Evolutionary conservation across 2,113 vertebrate genomes (phyloP).

Genomic region (Nicator chloris): DNA sequence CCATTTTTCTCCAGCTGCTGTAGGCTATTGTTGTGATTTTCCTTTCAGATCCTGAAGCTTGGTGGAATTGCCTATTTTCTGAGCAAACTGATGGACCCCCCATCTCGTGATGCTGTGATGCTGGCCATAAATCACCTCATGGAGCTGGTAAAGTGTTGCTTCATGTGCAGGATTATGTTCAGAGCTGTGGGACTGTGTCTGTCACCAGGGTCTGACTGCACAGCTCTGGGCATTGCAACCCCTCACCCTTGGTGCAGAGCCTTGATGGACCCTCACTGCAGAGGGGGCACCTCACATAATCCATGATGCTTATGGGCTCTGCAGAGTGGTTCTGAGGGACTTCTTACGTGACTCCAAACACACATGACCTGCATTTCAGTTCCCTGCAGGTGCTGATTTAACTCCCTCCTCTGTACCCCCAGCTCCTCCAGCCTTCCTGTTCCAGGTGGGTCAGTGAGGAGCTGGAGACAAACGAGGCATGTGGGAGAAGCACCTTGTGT

Average conservation of each 20-base stretch:
- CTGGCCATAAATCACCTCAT: slow-evolving; percentile 90
- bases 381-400: background rate
- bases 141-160: slow-evolving; percentile 82
- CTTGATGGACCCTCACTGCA: background rate
- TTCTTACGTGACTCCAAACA: background rate
- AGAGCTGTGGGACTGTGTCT: background rate
- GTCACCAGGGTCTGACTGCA: background rate
- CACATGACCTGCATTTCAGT: fast-evolving
- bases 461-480: background rate
- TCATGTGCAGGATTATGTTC: background rate
- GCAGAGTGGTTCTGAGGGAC: background rate
- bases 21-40: background rate
- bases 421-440: background rate
- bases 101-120: slow-evolving; percentile 80
- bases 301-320: fast-evolving
- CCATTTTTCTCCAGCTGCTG: background rate
- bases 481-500: fast-evolving
- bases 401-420: background rate
- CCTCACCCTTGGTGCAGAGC: fast-evolving
- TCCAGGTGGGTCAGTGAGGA: background rate
- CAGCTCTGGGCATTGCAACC: background rate
- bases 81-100: slow-evolving; percentile 88
- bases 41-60: slow-evolving; percentile 87
- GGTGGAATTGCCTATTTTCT: slow-evolving; percentile 89
- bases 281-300: background rate